Evolutionary conservation across 2,888 invertebrate species (phyloP), one percentile per base, ranked within the genome.

Genomic region (Hyposoter didymator): DNA sequence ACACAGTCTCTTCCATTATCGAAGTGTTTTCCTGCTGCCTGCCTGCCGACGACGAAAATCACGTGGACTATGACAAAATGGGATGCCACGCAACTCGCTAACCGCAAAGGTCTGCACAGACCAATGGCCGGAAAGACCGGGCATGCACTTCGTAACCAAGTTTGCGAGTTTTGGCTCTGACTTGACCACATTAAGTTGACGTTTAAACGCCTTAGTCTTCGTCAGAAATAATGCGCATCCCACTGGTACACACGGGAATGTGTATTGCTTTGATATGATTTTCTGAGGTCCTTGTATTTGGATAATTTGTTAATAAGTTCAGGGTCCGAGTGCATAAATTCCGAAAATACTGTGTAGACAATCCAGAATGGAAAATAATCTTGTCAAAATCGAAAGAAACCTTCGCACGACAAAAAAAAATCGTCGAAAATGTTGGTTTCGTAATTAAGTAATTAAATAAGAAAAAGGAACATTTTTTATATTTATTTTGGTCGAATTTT

Each of bases 1-100:
- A 82, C 47, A 82, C 78, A 81, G 78, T 73, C 74, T 81, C 17
- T 32, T 52, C 67, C 76, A 84, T 84, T 84, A 81, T 84, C 73
- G 69, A 59, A 67, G 22, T 49, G 78, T 75, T 66, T 73, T 22
- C 45, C 62, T 72, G 35, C 49, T 72, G 64, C 52, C 49, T 72
- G 64, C 52, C 49, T 67, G 69, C 47, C 64, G 74, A 74, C 73
- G 59, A 14, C 14, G 73, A 35, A 72, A 81, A 81, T 76, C 32
- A 73, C 70, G 55, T 55, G 69, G 17, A 59, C 69, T 14, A 59
- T 22, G 84, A 76, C 66, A 55, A 76, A 62, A 72, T 52, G 70
- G 76, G 47, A 81, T 67, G 72, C 59, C 67, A 43, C 59, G 17
- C 64, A 52, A 35, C 17, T 19, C 22, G 43, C 80, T 59, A 72